Evolutionary conservation across 1,140 invertebrate genomes (phyloP), one percentile per base, ranked within the genome.

Genomic region (Notospermus geniculatus): DNA sequence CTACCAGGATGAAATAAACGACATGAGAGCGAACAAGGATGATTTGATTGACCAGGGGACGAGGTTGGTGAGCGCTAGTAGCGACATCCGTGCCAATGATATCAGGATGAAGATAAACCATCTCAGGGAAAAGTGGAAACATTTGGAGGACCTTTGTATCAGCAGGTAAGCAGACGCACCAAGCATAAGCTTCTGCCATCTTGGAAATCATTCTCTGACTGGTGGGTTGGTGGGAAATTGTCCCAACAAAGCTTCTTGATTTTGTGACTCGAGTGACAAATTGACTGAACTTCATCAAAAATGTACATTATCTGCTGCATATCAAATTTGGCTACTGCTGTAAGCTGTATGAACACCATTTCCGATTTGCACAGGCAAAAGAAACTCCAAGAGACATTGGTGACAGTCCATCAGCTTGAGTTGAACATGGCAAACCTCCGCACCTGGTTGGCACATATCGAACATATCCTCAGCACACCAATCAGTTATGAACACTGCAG

Each of bases 11-110:
- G 88, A 68, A 86, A 91, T 79, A 88, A 83, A 87, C 0, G 90
- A 92, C 72, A 89, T 93, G 65, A 84, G 86, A 17, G 74, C 90
- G 41, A 89, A 91, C 68, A 87, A 90, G 72, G 84, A 87, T n/a
- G 91, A 93, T 72, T 85, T 90, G 15, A 67, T 93, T 88, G 90
- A 76, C 91, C 30, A 80, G 86, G 23, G 86, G 84, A 58, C 88
- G 86, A 85, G 87, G 54, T 75, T 95, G 43, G 81, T 88, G 0
- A 72, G 78, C 52, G 66, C 77, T 61, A 68, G 81, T 73, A 83
- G 83, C 45, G 81, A 83, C 36, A 80, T 84, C 19, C 84, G 84
- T 76, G 84, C 84, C 72, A 84, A 80, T 62, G 83, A 84, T 71
- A 80, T 88, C 45, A 84, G 85, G 73, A 82, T 84, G 50, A 86